Conservation (phyloP, 2,113 vertebrate genomes). For the Hippolais icterina region DNA sequence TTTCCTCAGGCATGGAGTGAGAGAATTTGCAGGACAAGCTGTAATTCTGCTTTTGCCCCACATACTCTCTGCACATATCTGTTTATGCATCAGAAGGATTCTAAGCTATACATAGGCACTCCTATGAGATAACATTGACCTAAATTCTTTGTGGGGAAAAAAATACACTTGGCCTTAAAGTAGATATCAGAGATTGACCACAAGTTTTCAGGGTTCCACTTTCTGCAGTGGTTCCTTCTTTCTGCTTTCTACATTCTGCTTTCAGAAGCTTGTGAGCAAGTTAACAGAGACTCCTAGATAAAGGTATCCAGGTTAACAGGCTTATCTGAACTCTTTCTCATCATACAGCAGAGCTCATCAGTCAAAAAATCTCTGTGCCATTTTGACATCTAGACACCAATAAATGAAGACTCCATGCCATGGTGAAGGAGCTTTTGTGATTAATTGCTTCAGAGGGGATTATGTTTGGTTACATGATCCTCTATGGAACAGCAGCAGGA, state of each 20-base stretch:
- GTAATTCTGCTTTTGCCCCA: background rate
- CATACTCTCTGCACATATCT: background rate
- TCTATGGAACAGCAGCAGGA: background rate
- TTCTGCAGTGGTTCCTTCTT: background rate
- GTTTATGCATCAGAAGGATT: background rate
- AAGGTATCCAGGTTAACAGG: background rate
- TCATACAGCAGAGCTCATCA: background rate
- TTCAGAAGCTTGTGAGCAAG: background rate
- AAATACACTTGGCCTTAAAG: background rate
- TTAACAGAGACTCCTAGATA: background rate
- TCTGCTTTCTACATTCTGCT: background rate
- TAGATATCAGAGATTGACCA: background rate
- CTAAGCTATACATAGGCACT: background rate
- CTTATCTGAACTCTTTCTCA: background rate
- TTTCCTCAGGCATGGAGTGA: background rate
- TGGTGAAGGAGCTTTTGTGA: background rate
- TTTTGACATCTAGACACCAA: background rate
- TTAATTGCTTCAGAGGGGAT: background rate
- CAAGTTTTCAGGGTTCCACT: background rate
- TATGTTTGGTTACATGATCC: background rate
- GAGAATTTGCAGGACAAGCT: background rate
- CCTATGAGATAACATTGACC: background rate
- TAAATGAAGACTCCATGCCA: background rate
- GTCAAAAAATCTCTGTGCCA: background rate
- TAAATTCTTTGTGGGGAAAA: background rate